phyloP scores from a whole-genome alignment of 2,888 invertebrate species.

The Cremastinae sp. region DNA sequence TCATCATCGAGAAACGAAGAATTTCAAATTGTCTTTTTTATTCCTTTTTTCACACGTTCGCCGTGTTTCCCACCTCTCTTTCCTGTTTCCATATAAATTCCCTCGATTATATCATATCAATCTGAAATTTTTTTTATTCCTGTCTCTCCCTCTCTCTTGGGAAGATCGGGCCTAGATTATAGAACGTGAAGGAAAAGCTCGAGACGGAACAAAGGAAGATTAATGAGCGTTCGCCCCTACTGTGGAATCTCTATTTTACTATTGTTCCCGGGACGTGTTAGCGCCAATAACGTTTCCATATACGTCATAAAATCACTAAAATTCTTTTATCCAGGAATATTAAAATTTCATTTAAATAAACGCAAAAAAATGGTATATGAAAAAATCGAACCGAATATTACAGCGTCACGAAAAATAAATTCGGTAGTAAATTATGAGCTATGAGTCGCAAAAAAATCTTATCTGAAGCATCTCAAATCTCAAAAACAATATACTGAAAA shows the following conservation, averaged over 20 bases:
- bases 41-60: background rate
- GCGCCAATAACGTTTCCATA: constrained; percentile 52
- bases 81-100: constrained; percentile 3
- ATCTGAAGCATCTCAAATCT: too few species aligned
- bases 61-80: constrained; percentile 22
- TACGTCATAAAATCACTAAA: constrained; percentile 36
- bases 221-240: constrained; percentile 61
- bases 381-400: too few species aligned
- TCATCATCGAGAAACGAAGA: background rate
- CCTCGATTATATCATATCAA: constrained; percentile 55
- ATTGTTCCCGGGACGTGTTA: constrained; percentile 54
- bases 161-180: constrained; percentile 60
- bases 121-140: constrained; percentile 23
- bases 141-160: constrained; percentile 30
- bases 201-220: constrained; percentile 67
- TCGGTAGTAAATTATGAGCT: too few species aligned
- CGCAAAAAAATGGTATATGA: too few species aligned
- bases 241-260: constrained; percentile 58
- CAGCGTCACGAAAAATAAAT: too few species aligned
- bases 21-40: constrained; percentile 10
- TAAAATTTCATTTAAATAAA: constrained; percentile 1
- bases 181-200: constrained; percentile 61
- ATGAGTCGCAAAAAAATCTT: too few species aligned
- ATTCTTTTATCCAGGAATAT: constrained; percentile 39
- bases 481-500: too few species aligned